Base-by-base conservation (phyloP, 2,113 vertebrate species). In the Muscicapa adusta region DNA sequence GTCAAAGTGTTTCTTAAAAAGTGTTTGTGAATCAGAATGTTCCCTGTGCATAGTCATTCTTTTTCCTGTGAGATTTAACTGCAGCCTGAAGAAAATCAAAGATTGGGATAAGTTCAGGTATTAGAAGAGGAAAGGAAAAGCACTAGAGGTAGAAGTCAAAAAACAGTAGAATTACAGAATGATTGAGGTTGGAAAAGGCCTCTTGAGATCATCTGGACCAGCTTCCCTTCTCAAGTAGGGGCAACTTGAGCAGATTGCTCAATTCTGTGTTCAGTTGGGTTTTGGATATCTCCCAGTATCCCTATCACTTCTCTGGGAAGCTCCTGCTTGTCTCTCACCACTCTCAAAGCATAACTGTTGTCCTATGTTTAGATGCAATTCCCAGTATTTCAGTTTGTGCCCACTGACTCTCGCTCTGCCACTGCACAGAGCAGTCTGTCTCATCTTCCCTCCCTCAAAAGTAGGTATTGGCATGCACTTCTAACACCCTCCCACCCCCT, bases 401-500 rank as follows among this genome's bases (percentile, higher is more conserved):
- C 14, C 7, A 29, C 10, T 62, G 25, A 13, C 5, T 67, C 47
- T 75, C 82, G 10, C 53, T 18, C 23, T 58, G 23, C 26, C 20
- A 20, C 26, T 71, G 40, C 7, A n/a, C 15, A 43, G 11, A 57
- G 26, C 23, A 56, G 42, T 3, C 9, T 62, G 6, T 70, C 12
- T 66, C 31, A 11, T 31, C 3, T 50, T 75, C 31, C 16, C 31
- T 34, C 24, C 15, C 34, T 48, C 29, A 57, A 66, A 74, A 19
- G 6, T 29, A 74, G 24, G 6, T 10, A 13, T 40, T 57, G 40
- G 3, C n/a, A 29, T 20, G 8, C 14, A 38, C 8, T 38, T 18
- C 9, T 23, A 56, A n/a, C 29, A 74, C 2, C 3, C 8, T 2
- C 14, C 13, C 40, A 40, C 25, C 8, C 6, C 1, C 22, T 2